phyloP scores from a whole-genome alignment of 2,797 vertebrate genomes.

The Scarus forsteni region DNA sequence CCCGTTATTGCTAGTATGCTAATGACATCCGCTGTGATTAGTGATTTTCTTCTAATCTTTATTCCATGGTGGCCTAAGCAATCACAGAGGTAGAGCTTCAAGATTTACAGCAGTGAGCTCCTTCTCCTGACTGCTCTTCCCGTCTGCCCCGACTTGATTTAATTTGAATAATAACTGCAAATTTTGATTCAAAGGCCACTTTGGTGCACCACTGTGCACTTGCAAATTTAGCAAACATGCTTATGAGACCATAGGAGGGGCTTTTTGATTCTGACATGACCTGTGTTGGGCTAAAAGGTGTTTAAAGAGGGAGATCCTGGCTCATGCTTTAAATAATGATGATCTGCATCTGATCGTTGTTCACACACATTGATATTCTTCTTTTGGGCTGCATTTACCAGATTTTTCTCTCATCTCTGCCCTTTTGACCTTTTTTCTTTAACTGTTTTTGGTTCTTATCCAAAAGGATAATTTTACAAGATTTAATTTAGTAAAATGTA shows the following conservation, averaged over 20 bases:
- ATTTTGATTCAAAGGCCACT: conserved; percentile 84
- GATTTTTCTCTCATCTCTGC: conserved; percentile 8
- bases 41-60: conserved; percentile 96
- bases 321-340: conserved; percentile 41
- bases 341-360: conserved; percentile 25
- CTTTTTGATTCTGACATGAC: conserved; percentile 59
- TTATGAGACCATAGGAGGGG: conserved; percentile 42
- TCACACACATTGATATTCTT: conserved; percentile 12
- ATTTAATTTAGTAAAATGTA: no score
- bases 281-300: conserved; percentile 43
- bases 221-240: conserved; percentile 71
- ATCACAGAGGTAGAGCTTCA: conserved; percentile 91
- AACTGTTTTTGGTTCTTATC: no score
- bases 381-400: conserved; percentile 5
- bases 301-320: conserved; percentile 43
- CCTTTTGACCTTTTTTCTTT: background rate
- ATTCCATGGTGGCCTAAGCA: conserved; percentile 93
- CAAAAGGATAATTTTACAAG: no score
- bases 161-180: conserved; percentile 90
- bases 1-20: conserved; percentile 96
- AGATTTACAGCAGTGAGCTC: conserved; percentile 90
- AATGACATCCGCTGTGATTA: conserved; percentile 94
- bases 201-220: conserved; percentile 62
- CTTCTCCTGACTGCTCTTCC: conserved; percentile 84
- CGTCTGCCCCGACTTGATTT: conserved; percentile 90